Evolutionary conservation across 2,888 invertebrate genomes (phyloP).

Genomic region (Stramonita haemastoma): DNA sequence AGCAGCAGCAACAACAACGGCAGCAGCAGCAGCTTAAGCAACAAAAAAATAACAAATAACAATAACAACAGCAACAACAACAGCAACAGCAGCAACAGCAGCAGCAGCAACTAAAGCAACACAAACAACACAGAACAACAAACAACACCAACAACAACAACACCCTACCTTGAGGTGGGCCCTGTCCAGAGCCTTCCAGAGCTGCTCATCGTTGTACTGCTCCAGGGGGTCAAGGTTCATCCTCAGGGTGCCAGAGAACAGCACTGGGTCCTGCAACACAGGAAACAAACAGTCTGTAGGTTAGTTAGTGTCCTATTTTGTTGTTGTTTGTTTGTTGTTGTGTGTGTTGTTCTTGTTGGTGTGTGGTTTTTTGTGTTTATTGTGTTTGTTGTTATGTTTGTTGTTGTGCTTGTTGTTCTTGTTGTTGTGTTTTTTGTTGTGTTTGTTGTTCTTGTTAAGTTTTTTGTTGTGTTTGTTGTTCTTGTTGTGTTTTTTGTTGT

Average conservation of each 20-base stretch:
- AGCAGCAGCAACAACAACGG: background rate
- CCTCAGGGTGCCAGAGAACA: constrained; percentile 38
- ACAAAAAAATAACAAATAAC: background rate
- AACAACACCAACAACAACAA: too few species aligned
- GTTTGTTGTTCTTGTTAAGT: too few species aligned
- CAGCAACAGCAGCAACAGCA: background rate
- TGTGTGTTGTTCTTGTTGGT: too few species aligned
- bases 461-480: too few species aligned
- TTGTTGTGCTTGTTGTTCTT: too few species aligned
- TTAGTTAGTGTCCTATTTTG: too few species aligned
- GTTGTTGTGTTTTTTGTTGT: too few species aligned
- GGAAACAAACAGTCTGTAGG: background rate
- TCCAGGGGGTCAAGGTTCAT: constrained; percentile 42
- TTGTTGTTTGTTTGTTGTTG: too few species aligned
- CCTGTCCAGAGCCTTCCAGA: constrained; percentile 38
- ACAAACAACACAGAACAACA: background rate
- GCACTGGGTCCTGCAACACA: constrained; percentile 29
- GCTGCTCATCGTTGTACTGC: constrained; percentile 37
- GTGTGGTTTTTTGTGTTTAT: too few species aligned
- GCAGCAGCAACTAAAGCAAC: background rate
- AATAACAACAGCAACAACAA: background rate
- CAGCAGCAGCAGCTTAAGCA: background rate
- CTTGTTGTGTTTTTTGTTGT: too few species aligned
- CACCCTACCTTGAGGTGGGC: constrained; percentile 33
- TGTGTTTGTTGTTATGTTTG: too few species aligned